Percentiles rank a stretch among this genome's conserved stretches.
phyloP scores from a whole-genome alignment of 2,113 vertebrate genomes.

The Lepisosteus oculatus region DNA sequence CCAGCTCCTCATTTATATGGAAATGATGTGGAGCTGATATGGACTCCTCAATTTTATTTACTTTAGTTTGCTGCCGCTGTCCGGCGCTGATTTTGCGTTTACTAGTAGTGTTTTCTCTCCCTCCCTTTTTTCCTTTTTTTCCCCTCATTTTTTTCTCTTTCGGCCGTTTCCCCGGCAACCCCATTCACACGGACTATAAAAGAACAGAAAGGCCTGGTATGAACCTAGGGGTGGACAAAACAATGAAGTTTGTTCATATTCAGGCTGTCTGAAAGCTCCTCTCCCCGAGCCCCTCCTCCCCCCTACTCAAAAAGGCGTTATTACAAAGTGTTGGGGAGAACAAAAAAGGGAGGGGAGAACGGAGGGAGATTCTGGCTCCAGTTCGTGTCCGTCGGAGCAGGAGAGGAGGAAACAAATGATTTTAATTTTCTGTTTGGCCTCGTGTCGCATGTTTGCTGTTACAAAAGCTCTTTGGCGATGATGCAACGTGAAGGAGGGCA shows the following conservation, averaged over 20 bases:
- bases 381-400: constrained; percentile 61
- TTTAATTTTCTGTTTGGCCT: constrained; percentile 54
- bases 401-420: constrained; percentile 52
- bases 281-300: constrained; percentile 42
- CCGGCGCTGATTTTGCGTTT: constrained; percentile 34
- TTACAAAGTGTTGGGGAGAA: constrained; percentile 44
- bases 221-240: constrained; percentile 67
- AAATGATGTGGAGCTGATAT: constrained; percentile 58
- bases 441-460: constrained; percentile 33
- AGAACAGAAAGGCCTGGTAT: constrained; percentile 68
- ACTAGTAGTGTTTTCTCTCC: constrained; percentile 47
- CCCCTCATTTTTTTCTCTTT: constrained; percentile 61
- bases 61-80: constrained; percentile 40
- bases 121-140: constrained; percentile 40
- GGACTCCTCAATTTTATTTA: constrained; percentile 56
- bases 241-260: constrained; percentile 82
- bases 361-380: constrained; percentile 60
- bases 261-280: constrained; percentile 68
- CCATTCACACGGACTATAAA: constrained; percentile 63
- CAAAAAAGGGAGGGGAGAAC: constrained; percentile 17
- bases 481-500: constrained; percentile 29
- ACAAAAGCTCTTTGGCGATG: constrained; percentile 40
- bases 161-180: constrained; percentile 60
- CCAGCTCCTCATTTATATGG: constrained; percentile 61
- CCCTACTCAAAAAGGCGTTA: constrained; percentile 42